A percentile compares a stretch with the other conserved stretches of the same genome.
Conservation (phyloP, 2,888 invertebrate genomes). For the Dromius quadrimaculatus region DNA sequence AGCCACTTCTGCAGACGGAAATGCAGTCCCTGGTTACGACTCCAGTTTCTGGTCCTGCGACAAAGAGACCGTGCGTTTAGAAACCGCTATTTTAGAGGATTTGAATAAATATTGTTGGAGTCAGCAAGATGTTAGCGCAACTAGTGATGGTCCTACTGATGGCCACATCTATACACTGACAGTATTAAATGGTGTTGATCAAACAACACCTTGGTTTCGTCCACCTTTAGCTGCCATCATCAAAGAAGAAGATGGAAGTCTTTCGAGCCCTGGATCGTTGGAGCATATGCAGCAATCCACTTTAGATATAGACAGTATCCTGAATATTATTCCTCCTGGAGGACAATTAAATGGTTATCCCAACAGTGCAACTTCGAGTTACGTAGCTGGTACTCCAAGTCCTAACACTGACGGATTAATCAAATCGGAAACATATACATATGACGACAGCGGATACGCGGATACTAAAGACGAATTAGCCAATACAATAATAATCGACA, state of each 20-base stretch:
- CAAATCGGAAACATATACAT: slow-evolving; percentile 79
- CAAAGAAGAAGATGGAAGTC: slow-evolving; percentile 75
- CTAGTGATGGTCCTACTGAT: slow-evolving; percentile 75
- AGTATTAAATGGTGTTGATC: slow-evolving; percentile 81
- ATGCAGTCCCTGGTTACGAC: slow-evolving; percentile 61
- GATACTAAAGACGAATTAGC: slow-evolving; percentile 72
- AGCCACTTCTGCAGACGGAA: slow-evolving; percentile 63
- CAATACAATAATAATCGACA: slow-evolving; percentile 67
- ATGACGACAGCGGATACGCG: slow-evolving; percentile 83
- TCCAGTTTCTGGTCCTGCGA: slow-evolving; percentile 76
- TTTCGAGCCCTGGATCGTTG: slow-evolving; percentile 72
- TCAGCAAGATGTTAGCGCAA: slow-evolving; percentile 67
- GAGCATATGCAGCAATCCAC: slow-evolving; percentile 72
- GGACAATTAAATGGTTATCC: slow-evolving; percentile 72
- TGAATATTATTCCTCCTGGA: slow-evolving; percentile 77
- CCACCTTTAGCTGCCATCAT: slow-evolving; percentile 74
- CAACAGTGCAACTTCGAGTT: slow-evolving; percentile 64
- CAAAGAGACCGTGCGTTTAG: slow-evolving; percentile 79
- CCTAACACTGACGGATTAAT: slow-evolving; percentile 73
- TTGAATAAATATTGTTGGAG: slow-evolving; percentile 88
- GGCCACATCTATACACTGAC: slow-evolving; percentile 88
- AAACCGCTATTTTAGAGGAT: slow-evolving; percentile 84
- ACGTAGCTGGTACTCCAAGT: slow-evolving; percentile 70
- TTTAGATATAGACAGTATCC: slow-evolving; percentile 83
- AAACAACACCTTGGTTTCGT: slow-evolving; percentile 67